phyloP scores from a whole-genome alignment of 1,140 invertebrate species.

The Eulimnadia texana region DNA sequence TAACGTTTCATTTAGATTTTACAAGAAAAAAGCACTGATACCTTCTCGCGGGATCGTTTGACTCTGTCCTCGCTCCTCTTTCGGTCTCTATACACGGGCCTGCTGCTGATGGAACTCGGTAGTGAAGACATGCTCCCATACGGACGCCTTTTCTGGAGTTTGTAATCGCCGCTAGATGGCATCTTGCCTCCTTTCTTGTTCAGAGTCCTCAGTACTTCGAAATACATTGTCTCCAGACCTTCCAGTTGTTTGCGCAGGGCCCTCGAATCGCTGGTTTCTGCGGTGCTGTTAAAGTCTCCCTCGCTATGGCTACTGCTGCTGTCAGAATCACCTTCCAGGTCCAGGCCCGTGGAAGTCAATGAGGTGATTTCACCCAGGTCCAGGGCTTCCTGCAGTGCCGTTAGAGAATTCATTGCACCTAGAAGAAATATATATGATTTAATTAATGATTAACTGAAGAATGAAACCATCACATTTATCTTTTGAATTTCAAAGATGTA shows the following conservation, averaged over 20 bases:
- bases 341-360: constrained; percentile 51
- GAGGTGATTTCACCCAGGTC: constrained; percentile 60
- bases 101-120: constrained; percentile 62
- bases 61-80: constrained; percentile 34
- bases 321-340: constrained; percentile 41
- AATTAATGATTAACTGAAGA: neutral
- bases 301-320: constrained; percentile 48
- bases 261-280: constrained; percentile 42
- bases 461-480: too few relatives aligned
- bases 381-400: constrained; percentile 28
- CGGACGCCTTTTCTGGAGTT: constrained; percentile 22
- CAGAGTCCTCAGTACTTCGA: constrained; percentile 57
- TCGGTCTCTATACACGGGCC: constrained; percentile 41
- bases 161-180: constrained; percentile 1
- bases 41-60: neutral
- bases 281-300: constrained; percentile 49
- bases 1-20: neutral
- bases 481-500: too few relatives aligned
- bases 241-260: constrained; percentile 68
- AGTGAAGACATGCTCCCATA: constrained; percentile 67
- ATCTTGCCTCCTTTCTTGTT: neutral
- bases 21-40: neutral
- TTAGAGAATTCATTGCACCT: constrained; percentile 15
- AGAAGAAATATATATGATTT: neutral
- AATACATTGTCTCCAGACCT: constrained; percentile 78